Percentiles rank a stretch among this genome's conserved stretches.
These are phyloP conservation scores for Hyaena hyaena DNA, from an alignment of 2,113 vertebrate genomes.

Conservation along the genomic window DNA sequence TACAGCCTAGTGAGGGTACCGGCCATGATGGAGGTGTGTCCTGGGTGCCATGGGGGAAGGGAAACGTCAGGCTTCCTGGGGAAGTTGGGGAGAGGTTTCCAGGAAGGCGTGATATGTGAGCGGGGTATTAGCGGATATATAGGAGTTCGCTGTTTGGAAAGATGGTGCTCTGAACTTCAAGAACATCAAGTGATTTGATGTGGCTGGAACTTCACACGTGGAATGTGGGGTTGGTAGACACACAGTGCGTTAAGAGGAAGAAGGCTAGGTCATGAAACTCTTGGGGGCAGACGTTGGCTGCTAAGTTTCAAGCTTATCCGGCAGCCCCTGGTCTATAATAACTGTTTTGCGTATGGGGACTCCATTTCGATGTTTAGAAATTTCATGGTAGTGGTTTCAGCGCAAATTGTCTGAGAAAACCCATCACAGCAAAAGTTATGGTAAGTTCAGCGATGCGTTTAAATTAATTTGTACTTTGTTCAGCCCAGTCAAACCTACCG, in stretches of 20 bases:
- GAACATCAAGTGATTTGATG: background rate
- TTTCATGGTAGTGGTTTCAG: background rate
- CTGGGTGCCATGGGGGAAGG: background rate
- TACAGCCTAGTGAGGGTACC: background rate
- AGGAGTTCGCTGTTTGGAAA: background rate
- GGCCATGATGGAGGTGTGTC: fast-evolving
- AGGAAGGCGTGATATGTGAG: background rate
- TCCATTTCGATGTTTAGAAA: background rate
- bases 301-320: background rate
- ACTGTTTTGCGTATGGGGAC: background rate
- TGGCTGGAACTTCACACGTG: fast-evolving
- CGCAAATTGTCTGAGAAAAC: constrained; percentile 28
- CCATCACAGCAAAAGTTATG: constrained; percentile 14
- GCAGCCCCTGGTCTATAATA: background rate
- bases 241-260: background rate
- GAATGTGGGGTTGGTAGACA: fast-evolving
- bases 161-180: background rate
- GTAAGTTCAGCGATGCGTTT: constrained; percentile 56
- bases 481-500: constrained; percentile 61
- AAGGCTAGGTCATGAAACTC: background rate
- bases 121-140: background rate
- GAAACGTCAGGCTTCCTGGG: background rate
- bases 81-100: background rate
- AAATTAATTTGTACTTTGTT: constrained; percentile 70
- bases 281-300: background rate